Evolutionary conservation across 2,888 invertebrate species (phyloP).

Genomic region (Platycnemis pennipes): DNA sequence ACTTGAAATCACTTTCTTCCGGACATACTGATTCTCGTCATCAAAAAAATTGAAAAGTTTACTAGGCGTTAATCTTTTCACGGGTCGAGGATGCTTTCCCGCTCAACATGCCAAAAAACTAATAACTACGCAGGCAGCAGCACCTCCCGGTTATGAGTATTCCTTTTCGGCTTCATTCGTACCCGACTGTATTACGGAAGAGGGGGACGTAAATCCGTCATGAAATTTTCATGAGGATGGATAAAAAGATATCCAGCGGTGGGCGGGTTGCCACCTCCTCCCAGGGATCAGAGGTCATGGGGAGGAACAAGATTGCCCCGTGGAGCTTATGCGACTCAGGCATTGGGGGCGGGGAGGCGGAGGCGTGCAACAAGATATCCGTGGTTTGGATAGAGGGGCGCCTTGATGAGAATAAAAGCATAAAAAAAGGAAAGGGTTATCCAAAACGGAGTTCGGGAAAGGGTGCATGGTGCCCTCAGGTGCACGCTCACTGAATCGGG

Average conservation of each 20-base stretch:
- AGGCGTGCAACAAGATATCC: too few species aligned
- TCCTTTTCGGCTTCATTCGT: constrained; percentile 30
- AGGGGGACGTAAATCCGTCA: constrained; percentile 42
- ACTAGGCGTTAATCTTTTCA: not conserved
- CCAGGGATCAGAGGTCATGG: not conserved
- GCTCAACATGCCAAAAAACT: constrained; percentile 18
- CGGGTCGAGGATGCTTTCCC: not conserved
- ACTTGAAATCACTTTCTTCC: not conserved
- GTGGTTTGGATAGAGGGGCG: too few species aligned
- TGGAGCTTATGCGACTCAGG: not conserved
- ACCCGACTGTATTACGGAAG: constrained; percentile 38
- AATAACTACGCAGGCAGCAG: not conserved
- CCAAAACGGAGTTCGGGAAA: not conserved
- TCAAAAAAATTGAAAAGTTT: constrained; percentile 17
- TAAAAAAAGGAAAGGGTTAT: not conserved
- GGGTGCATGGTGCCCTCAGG: not conserved
- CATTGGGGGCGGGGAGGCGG: not conserved
- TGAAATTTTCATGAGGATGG: constrained; percentile 52
- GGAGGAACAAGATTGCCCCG: constrained; percentile 47
- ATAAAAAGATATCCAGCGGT: constrained; percentile 38
- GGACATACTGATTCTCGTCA: not conserved
- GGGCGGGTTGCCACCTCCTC: not conserved
- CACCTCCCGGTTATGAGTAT: constrained; percentile 2
- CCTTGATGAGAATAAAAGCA: not conserved
- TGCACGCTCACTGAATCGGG: not conserved